A percentile compares a stretch with the other conserved stretches of the same genome.
phyloP scores from a whole-genome alignment of 2,797 vertebrate species.

The Poecile montanus region DNA sequence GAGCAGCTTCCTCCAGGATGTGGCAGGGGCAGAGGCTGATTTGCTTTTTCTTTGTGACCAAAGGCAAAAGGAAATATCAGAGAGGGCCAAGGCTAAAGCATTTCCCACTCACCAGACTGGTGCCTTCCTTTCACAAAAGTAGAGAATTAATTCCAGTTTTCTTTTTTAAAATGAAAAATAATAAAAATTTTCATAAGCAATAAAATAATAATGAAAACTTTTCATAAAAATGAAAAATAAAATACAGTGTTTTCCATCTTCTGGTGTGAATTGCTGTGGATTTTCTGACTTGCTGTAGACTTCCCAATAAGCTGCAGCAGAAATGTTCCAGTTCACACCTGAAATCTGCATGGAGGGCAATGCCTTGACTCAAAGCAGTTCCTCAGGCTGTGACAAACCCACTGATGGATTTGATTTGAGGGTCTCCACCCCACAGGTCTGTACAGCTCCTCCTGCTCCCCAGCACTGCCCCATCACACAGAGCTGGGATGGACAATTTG shows the following conservation, averaged over 20 bases:
- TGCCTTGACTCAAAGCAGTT: fast-evolving
- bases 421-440: not conserved
- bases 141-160: fast-evolving
- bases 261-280: not conserved
- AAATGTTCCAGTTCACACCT: not conserved
- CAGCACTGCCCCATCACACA: not conserved
- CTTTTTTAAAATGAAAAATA: not conserved
- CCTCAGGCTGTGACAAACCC: not conserved
- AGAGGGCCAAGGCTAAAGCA: not conserved
- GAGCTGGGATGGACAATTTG: not conserved
- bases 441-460: not conserved
- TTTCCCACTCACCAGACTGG: not conserved
- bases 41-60: not conserved
- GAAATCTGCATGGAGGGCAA: not conserved
- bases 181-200: no score
- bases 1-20: not conserved
- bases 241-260: not conserved
- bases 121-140: not conserved
- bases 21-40: not conserved
- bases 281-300: not conserved
- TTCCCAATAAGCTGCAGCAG: not conserved
- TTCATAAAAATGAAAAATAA: not conserved
- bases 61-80: not conserved
- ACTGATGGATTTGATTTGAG: not conserved
- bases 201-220: no score